phyloP scores from a whole-genome alignment of 2,113 vertebrate species.

The Madoqua kirkii region DNA sequence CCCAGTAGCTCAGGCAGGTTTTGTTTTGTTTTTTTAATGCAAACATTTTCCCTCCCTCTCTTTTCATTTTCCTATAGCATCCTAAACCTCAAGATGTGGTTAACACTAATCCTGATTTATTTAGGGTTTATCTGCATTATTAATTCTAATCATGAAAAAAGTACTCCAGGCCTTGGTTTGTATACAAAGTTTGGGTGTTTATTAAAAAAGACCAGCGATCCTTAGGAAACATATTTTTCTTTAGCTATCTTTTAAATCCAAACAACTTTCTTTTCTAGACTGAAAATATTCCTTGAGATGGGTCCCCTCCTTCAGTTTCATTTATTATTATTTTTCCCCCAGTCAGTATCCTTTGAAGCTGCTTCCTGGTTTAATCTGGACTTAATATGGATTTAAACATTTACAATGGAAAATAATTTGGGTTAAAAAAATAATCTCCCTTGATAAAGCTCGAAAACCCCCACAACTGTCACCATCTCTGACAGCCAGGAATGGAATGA shows the following conservation, averaged over 20 bases:
- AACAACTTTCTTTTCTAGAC: conserved; percentile 68
- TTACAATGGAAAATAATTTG: conserved; percentile 98
- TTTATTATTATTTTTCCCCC: conserved; percentile 73
- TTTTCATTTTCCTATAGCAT: conserved; percentile 79
- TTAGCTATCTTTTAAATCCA: conserved; percentile 68
- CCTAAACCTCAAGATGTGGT: conserved; percentile 84
- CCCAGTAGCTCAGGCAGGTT: neutral
- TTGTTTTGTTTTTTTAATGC: conserved; percentile 7
- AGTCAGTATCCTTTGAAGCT: conserved; percentile 81
- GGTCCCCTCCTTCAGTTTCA: conserved; percentile 74
- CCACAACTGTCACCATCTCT: conserved; percentile 79
- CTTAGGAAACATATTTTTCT: conserved; percentile 41
- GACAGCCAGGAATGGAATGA: conserved; percentile 66
- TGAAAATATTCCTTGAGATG: conserved; percentile 69
- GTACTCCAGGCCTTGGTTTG: conserved; percentile 64
- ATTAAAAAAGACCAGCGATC: conserved; percentile 62
- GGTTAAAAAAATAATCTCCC: conserved; percentile 89
- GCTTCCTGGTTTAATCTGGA: conserved; percentile 89
- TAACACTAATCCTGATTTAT: conserved; percentile 87
- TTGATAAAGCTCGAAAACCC: conserved; percentile 80
- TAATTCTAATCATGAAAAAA: conserved; percentile 83
- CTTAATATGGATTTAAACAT: conserved; percentile 99
- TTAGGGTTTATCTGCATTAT: conserved; percentile 88
- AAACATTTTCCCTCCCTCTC: conserved; percentile 64
- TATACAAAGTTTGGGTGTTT: conserved; percentile 72